These are phyloP conservation scores for Peromyscus californicus DNA, from an alignment of 2,113 vertebrate genomes.

Conservation along the genomic window DNA sequence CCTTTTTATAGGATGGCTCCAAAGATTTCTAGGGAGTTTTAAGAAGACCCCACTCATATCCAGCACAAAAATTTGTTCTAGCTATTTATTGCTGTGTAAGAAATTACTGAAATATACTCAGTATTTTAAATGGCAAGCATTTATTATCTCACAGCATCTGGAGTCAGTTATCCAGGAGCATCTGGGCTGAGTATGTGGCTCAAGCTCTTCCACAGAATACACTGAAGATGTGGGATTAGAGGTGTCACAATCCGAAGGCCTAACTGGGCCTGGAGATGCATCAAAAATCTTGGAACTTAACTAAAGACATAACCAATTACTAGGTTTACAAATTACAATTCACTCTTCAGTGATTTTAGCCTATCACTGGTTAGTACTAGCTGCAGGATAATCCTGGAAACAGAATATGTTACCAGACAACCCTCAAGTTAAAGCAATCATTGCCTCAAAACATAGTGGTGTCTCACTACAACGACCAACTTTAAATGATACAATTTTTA, in stretches of 20 bases:
- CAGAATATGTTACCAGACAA: neutral
- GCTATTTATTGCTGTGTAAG: neutral
- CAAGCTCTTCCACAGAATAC: neutral
- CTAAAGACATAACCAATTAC: neutral
- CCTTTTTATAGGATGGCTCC: neutral
- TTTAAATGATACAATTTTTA: conserved; percentile 13
- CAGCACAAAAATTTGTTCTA: conserved; percentile 30
- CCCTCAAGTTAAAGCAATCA: neutral
- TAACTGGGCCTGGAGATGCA: neutral
- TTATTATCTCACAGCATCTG: neutral
- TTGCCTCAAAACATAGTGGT: neutral
- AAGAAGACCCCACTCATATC: neutral
- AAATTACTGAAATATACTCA: neutral
- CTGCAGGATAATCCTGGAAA: neutral
- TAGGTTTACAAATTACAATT: conserved; percentile 13
- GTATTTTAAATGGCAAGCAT: conserved; percentile 9
- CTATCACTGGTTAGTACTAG: neutral
- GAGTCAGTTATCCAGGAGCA: neutral
- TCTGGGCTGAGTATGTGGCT: neutral
- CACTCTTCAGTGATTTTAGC: conserved; percentile 37
- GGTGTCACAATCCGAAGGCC: neutral
- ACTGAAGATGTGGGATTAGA: neutral
- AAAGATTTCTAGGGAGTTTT: conserved; percentile 46
- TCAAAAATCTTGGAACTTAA: neutral
- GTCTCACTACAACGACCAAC: neutral